A percentile compares a stretch with the other conserved stretches of the same genome.
Conservation (phyloP, 2,797 vertebrate genomes). For the Pyrocephalus nanus region DNA sequence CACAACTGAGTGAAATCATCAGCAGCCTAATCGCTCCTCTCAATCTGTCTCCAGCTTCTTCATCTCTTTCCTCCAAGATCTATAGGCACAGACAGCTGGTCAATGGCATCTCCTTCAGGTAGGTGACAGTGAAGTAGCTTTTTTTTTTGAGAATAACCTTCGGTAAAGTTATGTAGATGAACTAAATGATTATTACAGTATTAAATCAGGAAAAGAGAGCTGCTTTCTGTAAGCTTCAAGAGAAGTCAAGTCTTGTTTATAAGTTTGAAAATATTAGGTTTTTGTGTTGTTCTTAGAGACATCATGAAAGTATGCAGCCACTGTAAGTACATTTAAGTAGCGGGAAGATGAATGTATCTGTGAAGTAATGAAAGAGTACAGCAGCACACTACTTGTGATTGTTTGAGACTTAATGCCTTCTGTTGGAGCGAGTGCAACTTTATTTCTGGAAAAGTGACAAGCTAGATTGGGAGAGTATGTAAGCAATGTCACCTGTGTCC, state of each 20-base stretch:
- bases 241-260: not conserved
- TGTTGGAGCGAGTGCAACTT: not conserved
- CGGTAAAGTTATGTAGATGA: not conserved
- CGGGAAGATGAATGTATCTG: not conserved
- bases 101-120: constrained; percentile 78
- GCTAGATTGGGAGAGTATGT: not conserved
- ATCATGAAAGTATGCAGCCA: not conserved
- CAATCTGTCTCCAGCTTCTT: constrained; percentile 80
- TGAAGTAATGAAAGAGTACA: not conserved
- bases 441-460: not conserved
- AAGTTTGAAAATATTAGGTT: not conserved
- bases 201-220: not conserved
- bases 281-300: not conserved
- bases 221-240: not conserved
- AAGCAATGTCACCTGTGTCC: not conserved
- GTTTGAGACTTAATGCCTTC: not conserved
- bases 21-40: constrained; percentile 88
- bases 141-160: not conserved
- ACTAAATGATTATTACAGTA: not conserved
- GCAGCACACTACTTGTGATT: not conserved
- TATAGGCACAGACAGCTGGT: constrained; percentile 76
- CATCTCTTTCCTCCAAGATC: constrained; percentile 81
- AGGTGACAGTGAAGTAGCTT: not conserved
- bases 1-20: constrained; percentile 90
- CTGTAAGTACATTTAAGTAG: not conserved